Evolutionary conservation across 37 sponge, comb jelly and placozoan genomes (phyloP), one percentile per base, ranked within the genome.

Genomic region (Cliona cf. orientalis): DNA sequence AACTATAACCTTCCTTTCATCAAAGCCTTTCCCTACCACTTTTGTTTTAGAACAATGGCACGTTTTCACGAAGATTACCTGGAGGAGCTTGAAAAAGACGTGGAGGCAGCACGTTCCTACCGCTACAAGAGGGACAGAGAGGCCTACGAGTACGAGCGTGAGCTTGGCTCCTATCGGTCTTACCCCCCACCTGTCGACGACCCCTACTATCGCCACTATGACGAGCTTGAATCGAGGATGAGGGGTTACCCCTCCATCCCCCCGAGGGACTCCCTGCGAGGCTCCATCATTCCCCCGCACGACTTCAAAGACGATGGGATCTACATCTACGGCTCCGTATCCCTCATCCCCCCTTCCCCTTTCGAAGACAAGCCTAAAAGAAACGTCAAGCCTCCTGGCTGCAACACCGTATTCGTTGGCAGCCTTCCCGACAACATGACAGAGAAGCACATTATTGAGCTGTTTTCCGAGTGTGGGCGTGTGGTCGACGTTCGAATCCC

Each of bases 351-450:
- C 0, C 39, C 74, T 17, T 68, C 71, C 21, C 69, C 90, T 2
- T 79, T 83, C 56, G 73, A 78, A 29, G 60, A 49, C 28, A 83
- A 78, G 42, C 84, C 90, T 14, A 75, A 39, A 23, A 36, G 55
- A 6, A 53, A 84, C 0, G 58, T 31, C 9, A 89, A 84, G 40
- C 90, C 83, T 14, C 49, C 72, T 25, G 42, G 22, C 29, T 89
- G 90, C 67, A 58, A 75, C 33, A 93, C 93, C 0, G 78, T 93
- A 1, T 93, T 80, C 60, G 86, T 93, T 2, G 93, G 93, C 5
- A 81, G 75, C 34, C 65, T 93, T 5, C 93, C 93, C 31, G 82
- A 78, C 17, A 84, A 71, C 29, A 70, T 69, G 4, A 69, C 70
- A 19, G 86, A 93, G 17, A 80, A 71, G 5, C 81, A 93, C 80